Evolutionary conservation across 2,888 invertebrate species (phyloP).

Genomic region (Lasioglossum oenotherae): DNA sequence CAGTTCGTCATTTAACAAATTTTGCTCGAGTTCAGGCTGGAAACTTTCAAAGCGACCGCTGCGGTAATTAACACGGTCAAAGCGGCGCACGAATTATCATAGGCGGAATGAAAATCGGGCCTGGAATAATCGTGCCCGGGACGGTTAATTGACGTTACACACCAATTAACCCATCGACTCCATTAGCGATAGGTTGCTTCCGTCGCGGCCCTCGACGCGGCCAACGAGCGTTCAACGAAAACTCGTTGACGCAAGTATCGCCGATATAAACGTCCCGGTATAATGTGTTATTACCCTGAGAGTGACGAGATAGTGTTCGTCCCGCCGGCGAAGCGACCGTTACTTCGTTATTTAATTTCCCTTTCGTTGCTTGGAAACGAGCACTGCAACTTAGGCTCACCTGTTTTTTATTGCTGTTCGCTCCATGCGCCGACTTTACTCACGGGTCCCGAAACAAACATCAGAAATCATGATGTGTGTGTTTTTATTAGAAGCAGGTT

Average conservation of each 20-base stretch:
- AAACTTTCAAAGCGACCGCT: slow-evolving; percentile 24
- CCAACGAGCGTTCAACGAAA: slow-evolving; percentile 38
- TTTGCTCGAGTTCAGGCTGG: not conserved
- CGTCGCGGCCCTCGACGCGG: slow-evolving; percentile 33
- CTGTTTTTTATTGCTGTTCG: not conserved
- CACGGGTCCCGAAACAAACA: not conserved
- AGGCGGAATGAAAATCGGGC: slow-evolving; percentile 57
- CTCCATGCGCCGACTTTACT: not conserved
- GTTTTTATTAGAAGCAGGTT: no score
- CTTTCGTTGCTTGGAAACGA: not conserved
- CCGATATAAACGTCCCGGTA: slow-evolving; percentile 10
- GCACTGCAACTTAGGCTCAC: not conserved
- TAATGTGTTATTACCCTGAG: not conserved
- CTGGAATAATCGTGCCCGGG: slow-evolving; percentile 62
- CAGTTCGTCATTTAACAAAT: not conserved
- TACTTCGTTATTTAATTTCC: slow-evolving; percentile 5
- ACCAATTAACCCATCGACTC: slow-evolving; percentile 67
- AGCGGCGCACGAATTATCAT: slow-evolving; percentile 65
- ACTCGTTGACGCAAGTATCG: slow-evolving; percentile 37
- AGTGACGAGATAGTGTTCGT: slow-evolving; percentile 5
- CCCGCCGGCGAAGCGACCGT: not conserved
- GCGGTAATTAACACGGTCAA: slow-evolving; percentile 66
- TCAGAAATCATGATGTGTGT: no score
- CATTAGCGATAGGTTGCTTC: slow-evolving; percentile 54
- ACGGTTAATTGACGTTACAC: slow-evolving; percentile 64